Evolutionary conservation across 2,888 invertebrate species (phyloP), one percentile per base, ranked within the genome.

Genomic region (Caenorhabditis wallacei): DNA sequence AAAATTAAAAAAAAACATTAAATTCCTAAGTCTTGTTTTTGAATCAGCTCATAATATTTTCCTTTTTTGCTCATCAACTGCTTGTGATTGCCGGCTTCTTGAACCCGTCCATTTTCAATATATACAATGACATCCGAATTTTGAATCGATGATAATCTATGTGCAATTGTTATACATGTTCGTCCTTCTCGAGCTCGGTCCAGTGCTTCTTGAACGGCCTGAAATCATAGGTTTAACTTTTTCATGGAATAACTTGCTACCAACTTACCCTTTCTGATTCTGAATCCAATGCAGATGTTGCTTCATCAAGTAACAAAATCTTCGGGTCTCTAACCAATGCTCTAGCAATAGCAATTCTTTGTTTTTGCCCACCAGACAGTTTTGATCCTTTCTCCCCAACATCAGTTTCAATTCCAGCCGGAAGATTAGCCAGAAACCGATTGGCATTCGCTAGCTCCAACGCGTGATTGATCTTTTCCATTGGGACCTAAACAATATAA

Each of bases 311-410:
- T 11, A 94, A 91, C 18, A 94, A 91, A 64, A 94, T 92, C 87
- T 93, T 92, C 1, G 94, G 94, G 89, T 82, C 71, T 64, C 82
- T 40, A 5, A 82, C 76, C 26, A 82, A 26, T 26, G 82, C 82
- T 48, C 82, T 59, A 0, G 96, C 96, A 80, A 96, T 96, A 11
- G 96, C 96, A 57, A 96, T 95, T 72, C 96, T 93, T 92, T 96
- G 96, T 92, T 96, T 96, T 93, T 96, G 96, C 0, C 96, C 96
- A 20, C 96, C 96, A 0, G 95, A 95, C 71, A 95, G 92, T 88
- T 95, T 95, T 0, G 95, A 94, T 1, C 95, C 95, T 91, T 95
- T 95, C 59, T 95, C 94, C 37, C 74, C 75, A 5, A 87, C 87
- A 69, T 88, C 87, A 13, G 89, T 89, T 4, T 89, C 88, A 20